Percentiles rank a stretch among this genome's conserved stretches.
phyloP scores from a whole-genome alignment of 1,140 invertebrate species.

The Scaptomyza graminum region DNA sequence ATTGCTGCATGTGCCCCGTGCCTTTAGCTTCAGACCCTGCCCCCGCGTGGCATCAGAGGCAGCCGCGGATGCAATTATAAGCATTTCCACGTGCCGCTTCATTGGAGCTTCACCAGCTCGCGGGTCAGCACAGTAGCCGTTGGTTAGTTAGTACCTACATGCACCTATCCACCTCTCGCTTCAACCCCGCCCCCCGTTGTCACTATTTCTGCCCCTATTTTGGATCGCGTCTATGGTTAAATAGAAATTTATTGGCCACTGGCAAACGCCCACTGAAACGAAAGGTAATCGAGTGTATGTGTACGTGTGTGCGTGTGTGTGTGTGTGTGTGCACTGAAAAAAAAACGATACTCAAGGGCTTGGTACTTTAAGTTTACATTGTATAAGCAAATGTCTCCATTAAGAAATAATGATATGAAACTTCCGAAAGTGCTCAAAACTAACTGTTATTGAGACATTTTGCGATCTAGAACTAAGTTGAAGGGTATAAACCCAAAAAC shows the following conservation, averaged over 20 bases:
- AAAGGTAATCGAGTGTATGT: constrained; percentile 46
- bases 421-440: too few relatives aligned
- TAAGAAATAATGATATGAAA: not conserved
- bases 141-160: constrained; percentile 34
- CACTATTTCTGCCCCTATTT: constrained; percentile 10
- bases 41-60: constrained; percentile 6
- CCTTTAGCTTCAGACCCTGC: constrained; percentile 33
- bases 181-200: not conserved
- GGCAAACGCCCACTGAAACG: constrained; percentile 65
- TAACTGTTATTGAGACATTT: too few relatives aligned
- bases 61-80: constrained; percentile 79
- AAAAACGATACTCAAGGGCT: not conserved
- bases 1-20: constrained; percentile 63
- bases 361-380: too few relatives aligned
- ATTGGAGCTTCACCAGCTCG: constrained; percentile 54
- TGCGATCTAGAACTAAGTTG: too few relatives aligned
- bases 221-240: constrained; percentile 60
- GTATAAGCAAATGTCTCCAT: not conserved
- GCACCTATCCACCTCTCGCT: not conserved
- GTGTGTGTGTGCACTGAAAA: constrained; percentile 30
- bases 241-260: constrained; percentile 81
- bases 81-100: constrained; percentile 80
- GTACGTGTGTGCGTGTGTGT: constrained; percentile 23
- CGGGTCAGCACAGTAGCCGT: constrained; percentile 39
- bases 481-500: too few relatives aligned